Evolutionary conservation across 2,113 vertebrate species (phyloP).

Genomic region (Oncorhynchus clarkii): DNA sequence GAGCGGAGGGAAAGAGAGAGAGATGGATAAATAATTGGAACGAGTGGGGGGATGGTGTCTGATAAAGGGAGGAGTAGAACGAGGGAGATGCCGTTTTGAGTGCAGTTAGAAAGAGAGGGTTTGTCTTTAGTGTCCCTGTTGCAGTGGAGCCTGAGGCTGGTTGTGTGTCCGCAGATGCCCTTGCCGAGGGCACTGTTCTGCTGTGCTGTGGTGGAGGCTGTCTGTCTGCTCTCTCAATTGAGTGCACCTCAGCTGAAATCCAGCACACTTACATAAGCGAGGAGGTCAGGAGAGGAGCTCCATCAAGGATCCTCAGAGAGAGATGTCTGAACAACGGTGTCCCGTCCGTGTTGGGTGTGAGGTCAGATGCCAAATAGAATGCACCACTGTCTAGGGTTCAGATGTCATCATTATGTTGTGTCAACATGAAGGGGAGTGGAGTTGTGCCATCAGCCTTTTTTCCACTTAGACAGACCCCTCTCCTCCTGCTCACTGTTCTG

Average conservation of each 20-base stretch:
- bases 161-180: conserved; percentile 51
- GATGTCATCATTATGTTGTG: not conserved
- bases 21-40: conserved; percentile 12
- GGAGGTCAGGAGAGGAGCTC: not conserved
- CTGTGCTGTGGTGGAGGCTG: conserved; percentile 5
- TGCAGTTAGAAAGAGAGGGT: conserved; percentile 28
- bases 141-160: conserved; percentile 52
- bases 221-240: conserved; percentile 27
- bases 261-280: conserved; percentile 1
- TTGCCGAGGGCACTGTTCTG: conserved; percentile 54
- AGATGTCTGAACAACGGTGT: not conserved
- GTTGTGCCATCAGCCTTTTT: not conserved
- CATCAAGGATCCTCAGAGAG: not conserved
- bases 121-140: conserved; percentile 49
- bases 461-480: not conserved
- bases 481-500: not conserved
- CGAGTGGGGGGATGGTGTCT: not conserved
- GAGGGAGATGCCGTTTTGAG: conserved; percentile 24
- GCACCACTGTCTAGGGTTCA: not conserved
- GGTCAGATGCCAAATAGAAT: not conserved
- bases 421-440: not conserved
- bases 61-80: not conserved
- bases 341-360: not conserved
- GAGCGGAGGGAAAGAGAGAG: not conserved
- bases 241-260: conserved; percentile 18